phyloP scores from a whole-genome alignment of 2,888 invertebrate species.

The Chalcis sispes region DNA sequence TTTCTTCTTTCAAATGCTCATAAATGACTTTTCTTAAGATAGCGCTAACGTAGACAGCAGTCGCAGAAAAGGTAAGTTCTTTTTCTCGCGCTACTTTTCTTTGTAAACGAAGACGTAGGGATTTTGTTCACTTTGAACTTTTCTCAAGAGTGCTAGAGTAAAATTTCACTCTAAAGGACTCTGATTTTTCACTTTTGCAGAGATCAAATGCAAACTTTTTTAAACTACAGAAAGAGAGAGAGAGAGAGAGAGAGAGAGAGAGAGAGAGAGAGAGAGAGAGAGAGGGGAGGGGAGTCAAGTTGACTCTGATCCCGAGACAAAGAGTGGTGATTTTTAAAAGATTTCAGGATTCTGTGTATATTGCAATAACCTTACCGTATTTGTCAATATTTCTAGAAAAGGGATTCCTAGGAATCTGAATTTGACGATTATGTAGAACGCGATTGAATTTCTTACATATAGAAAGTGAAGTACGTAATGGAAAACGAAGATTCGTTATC shows the following conservation, averaged over 20 bases:
- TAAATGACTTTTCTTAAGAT: slow-evolving; percentile 37
- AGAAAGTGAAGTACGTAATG: too few species aligned
- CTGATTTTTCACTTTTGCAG: slow-evolving; percentile 37
- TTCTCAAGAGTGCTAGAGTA: slow-evolving; percentile 12
- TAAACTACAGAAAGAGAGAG: too few species aligned
- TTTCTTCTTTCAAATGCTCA: slow-evolving; percentile 21
- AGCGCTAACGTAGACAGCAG: too few species aligned
- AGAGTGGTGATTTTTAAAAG: slow-evolving; percentile 33
- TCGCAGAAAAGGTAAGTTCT: too few species aligned
- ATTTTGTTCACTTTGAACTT: slow-evolving; percentile 45
- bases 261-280: too few species aligned
- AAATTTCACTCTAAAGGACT: slow-evolving; percentile 35
- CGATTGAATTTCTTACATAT: too few species aligned
- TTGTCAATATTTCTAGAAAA: slow-evolving; percentile 28
- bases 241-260: too few species aligned
- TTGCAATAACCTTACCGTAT: slow-evolving; percentile 18
- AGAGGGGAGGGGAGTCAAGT: too few species aligned
- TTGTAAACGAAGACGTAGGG: slow-evolving; percentile 31
- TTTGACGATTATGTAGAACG: too few species aligned
- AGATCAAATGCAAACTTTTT: slow-evolving; percentile 50
- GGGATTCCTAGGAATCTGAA: too few species aligned
- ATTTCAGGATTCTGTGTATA: slow-evolving; percentile 5
- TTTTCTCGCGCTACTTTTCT: slow-evolving; percentile 23
- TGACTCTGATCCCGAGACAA: background rate
- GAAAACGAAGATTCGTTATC: too few species aligned